Evolutionary conservation across 2,888 invertebrate species (phyloP), one percentile per base, ranked within the genome.

Genomic region (Sesia apiformis): DNA sequence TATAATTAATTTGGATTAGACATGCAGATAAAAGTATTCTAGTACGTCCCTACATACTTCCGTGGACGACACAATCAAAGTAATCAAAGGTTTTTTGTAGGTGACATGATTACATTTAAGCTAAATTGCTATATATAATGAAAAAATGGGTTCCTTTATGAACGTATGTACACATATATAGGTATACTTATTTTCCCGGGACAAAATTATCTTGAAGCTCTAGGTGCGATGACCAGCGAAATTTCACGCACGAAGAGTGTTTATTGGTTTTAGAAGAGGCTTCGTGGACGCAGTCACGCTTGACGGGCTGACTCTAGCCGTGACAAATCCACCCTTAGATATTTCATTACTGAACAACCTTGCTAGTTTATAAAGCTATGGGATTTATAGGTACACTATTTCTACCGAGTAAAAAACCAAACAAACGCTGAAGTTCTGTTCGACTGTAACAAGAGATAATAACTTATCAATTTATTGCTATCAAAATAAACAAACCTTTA

Each of bases 211-310:
- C 23, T 23, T 42, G 3, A 42, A 42, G 7, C 7, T 42, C 39
- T 5, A 38, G 50, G 50, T 50, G 50, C 50, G 50, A 64, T 65
- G 67, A 61, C 63, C 60, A 63, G 61, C 63, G 52, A 59, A 60
- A 63, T 67, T 65, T 63, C 59, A 69, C 64, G 69, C 67, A 70
- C 68, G 69, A 63, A 63, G 63, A 60, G 57, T 61, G 59, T 63
- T 64, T 70, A 67, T 66, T 66, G 64, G 64, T 65, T 68, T 68
- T 63, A 58, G 61, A 65, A 65, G 62, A 60, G 60, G 63, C 55
- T 58, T 56, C 57, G 58, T 63, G 55, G 63, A 61, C 55, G 61
- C 63, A 63, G 70, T 74, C 72, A 76, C 70, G 72, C 66, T 64
- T 66, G 53, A 52, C 59, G 56, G 54, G 40, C 52, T 50, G 55